phyloP scores from a whole-genome alignment of 2,797 vertebrate species.

The Scolopax bukidnonensis region DNA sequence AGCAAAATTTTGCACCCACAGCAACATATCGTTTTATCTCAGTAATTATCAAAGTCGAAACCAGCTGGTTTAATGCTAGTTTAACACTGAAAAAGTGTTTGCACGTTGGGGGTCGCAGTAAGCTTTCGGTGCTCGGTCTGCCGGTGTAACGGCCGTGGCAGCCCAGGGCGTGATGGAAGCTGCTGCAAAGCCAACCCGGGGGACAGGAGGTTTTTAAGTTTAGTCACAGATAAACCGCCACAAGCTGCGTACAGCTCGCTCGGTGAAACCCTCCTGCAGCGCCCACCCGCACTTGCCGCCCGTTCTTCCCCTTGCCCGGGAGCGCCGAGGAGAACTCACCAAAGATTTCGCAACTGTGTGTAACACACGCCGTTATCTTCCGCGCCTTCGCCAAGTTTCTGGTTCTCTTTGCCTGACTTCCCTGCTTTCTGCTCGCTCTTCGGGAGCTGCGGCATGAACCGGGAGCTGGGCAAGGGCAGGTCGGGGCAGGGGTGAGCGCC shows the following conservation, averaged over 20 bases:
- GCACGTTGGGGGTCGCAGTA: accelerated
- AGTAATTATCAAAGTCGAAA: background rate
- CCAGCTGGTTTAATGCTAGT: background rate
- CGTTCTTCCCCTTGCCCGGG: background rate
- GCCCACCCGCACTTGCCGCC: accelerated
- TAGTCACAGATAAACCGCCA: background rate
- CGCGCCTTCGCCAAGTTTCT: too few relatives aligned
- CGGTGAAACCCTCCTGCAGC: background rate
- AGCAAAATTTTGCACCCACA: background rate
- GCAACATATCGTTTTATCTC: background rate
- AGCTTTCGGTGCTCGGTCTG: background rate
- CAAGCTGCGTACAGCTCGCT: accelerated
- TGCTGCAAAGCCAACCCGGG: background rate
- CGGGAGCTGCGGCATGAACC: accelerated
- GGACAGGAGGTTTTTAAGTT: background rate
- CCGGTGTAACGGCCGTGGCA: background rate
- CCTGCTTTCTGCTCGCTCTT: background rate
- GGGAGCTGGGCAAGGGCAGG: accelerated
- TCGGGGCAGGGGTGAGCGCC: accelerated
- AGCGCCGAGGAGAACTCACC: background rate
- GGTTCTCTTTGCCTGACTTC: background rate
- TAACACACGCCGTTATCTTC: accelerated
- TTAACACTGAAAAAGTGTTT: background rate
- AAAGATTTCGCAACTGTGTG: background rate
- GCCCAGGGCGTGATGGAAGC: accelerated